A percentile compares a stretch with the other conserved stretches of the same genome.
Conservation (phyloP, 2,113 vertebrate species). For the Brachyhypopomus occidentalis region DNA sequence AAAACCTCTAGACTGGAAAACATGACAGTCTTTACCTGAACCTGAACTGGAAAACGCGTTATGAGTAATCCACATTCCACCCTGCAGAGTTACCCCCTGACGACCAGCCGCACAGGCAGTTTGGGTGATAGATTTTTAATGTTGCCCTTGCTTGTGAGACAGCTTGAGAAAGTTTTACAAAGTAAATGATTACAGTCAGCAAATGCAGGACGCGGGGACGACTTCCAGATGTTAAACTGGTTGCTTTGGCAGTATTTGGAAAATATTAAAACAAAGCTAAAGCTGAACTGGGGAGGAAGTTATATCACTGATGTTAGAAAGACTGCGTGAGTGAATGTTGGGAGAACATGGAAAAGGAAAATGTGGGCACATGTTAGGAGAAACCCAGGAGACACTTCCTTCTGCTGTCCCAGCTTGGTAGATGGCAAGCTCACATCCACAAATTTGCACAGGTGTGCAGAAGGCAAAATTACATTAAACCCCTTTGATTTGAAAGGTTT, state of each 20-base stretch:
- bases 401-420: background rate
- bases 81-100: slow-evolving; percentile 28
- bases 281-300: slow-evolving; percentile 46
- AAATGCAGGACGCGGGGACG: slow-evolving; percentile 64
- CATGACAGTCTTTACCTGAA: slow-evolving; percentile 21
- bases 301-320: slow-evolving; percentile 55
- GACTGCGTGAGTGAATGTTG: slow-evolving; percentile 21
- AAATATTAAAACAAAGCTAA: slow-evolving; percentile 61
- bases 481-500: slow-evolving; percentile 32
- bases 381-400: background rate
- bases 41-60: slow-evolving; percentile 37
- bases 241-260: slow-evolving; percentile 66
- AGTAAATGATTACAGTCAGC: slow-evolving; percentile 70
- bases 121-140: slow-evolving; percentile 56
- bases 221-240: slow-evolving; percentile 76
- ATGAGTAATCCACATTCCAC: slow-evolving; percentile 38
- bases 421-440: slow-evolving; percentile 36
- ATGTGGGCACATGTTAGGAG: slow-evolving; percentile 17
- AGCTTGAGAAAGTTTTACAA: slow-evolving; percentile 69
- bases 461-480: slow-evolving; percentile 16
- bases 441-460: slow-evolving; percentile 30
- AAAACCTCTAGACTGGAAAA: slow-evolving; percentile 20
- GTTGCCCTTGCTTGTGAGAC: slow-evolving; percentile 45
- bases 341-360: slow-evolving; percentile 37
- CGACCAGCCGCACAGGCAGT: slow-evolving; percentile 34